Evolutionary conservation across 2,113 vertebrate species (phyloP), one percentile per base, ranked within the genome.

Genomic region (Albula glossodonta): DNA sequence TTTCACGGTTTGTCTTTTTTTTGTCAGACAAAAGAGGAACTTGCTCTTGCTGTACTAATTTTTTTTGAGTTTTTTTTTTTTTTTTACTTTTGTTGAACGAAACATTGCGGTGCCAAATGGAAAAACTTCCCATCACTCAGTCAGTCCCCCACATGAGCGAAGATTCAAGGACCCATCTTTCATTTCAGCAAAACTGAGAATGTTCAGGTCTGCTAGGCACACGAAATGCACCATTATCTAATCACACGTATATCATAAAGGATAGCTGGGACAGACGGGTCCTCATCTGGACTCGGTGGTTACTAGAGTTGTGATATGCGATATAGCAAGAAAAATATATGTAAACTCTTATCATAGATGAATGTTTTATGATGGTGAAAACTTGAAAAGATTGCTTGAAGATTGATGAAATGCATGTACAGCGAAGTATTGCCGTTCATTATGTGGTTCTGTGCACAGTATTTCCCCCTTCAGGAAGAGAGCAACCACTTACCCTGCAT

Each of bases 371-470:
- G 74, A 89, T 60, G 89, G 89, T 86, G 87, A 89, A 90, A 90
- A 93, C 91, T 92, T 91, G 88, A 93, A 92, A 89, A 88, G 83
- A 88, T 88, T 89, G 86, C 91, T 90, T 83, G 89, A 87, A 85
- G 83, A 88, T 89, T 83, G 89, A 88, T 86, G 84, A 88, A 87
- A 85, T 86, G 87, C 63, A 78, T 70, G 77, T 22, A 80, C 81
- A 86, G 85, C 48, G 31, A 66, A 66, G 7, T 49, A 31, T 11
- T 74, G 66, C 87, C 49, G 83, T 86, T 12, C 88, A 86, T 88
- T 87, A 84, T 89, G 85, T 63, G 85, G 86, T 91, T 80, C 31
- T 81, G 51, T 84, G 84, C 41, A 84, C 19, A n/a, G 48, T 15
- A 52, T 52, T 86, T 74, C 53, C 49, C 31, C 87, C 12, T 56